Conservation (phyloP, 64 coral and sea anemone species). For the Platygyra sinensis region DNA sequence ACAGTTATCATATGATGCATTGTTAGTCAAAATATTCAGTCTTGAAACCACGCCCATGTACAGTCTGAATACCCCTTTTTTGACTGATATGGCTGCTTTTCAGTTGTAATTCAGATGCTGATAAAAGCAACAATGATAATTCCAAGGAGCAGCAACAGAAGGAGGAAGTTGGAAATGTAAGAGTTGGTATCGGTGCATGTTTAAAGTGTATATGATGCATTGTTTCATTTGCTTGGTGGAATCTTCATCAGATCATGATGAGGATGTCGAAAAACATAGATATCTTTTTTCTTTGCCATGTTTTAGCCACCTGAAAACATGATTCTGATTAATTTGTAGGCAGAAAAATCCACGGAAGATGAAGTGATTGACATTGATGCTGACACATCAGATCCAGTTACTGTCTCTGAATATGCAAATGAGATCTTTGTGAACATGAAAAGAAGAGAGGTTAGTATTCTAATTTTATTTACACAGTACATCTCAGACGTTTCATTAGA, state of each 20-base stretch:
- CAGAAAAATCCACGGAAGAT: background rate
- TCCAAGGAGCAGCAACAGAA: background rate
- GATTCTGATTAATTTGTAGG: background rate
- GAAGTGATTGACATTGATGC: conserved; percentile 81
- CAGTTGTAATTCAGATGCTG: background rate
- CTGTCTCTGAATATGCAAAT: conserved; percentile 85
- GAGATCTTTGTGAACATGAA: conserved; percentile 93
- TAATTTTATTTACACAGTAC: no score
- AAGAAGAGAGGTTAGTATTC: conserved; percentile 69
- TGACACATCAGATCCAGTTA: conserved; percentile 72
- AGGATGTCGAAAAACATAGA: background rate
- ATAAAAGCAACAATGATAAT: conserved; percentile 3
- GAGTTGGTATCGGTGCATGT: background rate
- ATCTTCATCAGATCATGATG: no score
- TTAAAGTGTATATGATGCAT: no score
- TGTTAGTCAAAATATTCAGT: background rate
- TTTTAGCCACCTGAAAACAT: background rate
- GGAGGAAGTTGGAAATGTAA: conserved; percentile 6
- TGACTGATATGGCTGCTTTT: background rate
- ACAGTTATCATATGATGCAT: background rate
- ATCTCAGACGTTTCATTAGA: no score
- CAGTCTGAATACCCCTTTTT: no score
- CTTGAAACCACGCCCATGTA: no score
- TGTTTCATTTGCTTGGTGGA: no score
- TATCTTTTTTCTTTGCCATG: background rate